Evolutionary conservation across 2,113 vertebrate species (phyloP).

Genomic region (Macroglossus sobrinus): DNA sequence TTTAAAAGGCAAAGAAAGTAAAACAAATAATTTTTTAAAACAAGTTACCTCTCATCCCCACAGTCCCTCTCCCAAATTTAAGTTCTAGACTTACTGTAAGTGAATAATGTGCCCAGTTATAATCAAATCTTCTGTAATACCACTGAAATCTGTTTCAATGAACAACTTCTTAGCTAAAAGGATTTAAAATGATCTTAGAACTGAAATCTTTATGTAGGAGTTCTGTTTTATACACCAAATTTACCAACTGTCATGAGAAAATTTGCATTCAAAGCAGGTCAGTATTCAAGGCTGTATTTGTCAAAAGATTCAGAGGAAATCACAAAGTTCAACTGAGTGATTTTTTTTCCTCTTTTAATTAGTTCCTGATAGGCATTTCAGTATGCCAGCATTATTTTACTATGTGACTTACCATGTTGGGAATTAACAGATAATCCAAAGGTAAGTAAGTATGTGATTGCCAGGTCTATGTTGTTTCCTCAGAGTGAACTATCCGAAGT

Average conservation of each 20-base stretch:
- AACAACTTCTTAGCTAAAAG: constrained; percentile 39
- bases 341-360: constrained; percentile 37
- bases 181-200: constrained; percentile 51
- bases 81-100: constrained; percentile 46
- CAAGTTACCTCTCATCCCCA: neutral
- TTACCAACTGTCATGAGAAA: constrained; percentile 44
- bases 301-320: constrained; percentile 58
- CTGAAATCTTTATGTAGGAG: constrained; percentile 50
- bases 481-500: neutral
- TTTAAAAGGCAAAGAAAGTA: constrained; percentile 3
- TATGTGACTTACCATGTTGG: constrained; percentile 43
- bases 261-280: constrained; percentile 54
- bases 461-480: constrained; percentile 9
- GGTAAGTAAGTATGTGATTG: neutral
- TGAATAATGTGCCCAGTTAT: constrained; percentile 38
- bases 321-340: constrained; percentile 26
- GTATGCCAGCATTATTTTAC: constrained; percentile 34
- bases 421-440: constrained; percentile 49
- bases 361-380: constrained; percentile 47
- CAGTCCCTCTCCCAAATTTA: neutral
- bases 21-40: constrained; percentile 41
- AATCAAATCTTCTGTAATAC: constrained; percentile 45
- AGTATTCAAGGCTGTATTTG: constrained; percentile 33
- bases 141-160: constrained; percentile 34
- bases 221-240: constrained; percentile 18